These are phyloP conservation scores for Lasioglossum albipes DNA, from an alignment of 1,140 invertebrate genomes.

Conservation along the genomic window DNA sequence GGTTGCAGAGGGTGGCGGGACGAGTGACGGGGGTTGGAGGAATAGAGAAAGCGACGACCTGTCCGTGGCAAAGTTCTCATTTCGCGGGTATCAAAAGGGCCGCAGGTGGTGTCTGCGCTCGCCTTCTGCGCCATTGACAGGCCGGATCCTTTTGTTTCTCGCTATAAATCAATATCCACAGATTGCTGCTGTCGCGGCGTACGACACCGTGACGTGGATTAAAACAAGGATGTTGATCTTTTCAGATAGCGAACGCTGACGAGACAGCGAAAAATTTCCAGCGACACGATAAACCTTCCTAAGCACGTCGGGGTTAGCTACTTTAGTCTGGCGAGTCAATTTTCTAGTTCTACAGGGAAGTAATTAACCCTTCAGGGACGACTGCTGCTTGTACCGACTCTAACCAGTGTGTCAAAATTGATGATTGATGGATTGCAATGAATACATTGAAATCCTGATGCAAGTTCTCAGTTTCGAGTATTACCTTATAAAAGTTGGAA, in stretches of 20 bases:
- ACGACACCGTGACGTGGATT: neutral
- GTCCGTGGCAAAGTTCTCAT: conserved; percentile 47
- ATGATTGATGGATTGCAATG: neutral
- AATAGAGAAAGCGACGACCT: conserved; percentile 28
- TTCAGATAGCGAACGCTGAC: neutral
- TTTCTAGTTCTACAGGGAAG: neutral
- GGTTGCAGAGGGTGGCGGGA: neutral
- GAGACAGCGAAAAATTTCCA: neutral
- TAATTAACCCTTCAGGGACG: too few relatives aligned
- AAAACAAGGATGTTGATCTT: conserved; percentile 19
- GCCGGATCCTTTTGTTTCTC: conserved; percentile 46
- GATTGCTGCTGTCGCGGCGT: conserved; percentile 38
- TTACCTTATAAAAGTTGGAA: too few relatives aligned
- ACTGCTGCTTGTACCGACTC: too few relatives aligned
- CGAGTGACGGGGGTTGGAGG: neutral
- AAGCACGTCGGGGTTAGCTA: neutral
- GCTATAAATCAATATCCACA: conserved; percentile 50
- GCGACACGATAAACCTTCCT: neutral
- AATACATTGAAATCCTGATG: neutral
- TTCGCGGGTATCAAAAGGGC: conserved; percentile 46
- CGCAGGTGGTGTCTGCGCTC: conserved; percentile 35
- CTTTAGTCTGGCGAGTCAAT: neutral
- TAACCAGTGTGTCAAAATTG: too few relatives aligned
- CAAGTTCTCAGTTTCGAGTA: neutral
- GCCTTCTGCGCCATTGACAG: conserved; percentile 35